These are phyloP conservation scores for Cyclophora albipunctata DNA, from an alignment of 2,888 invertebrate species.

Conservation along the genomic window DNA sequence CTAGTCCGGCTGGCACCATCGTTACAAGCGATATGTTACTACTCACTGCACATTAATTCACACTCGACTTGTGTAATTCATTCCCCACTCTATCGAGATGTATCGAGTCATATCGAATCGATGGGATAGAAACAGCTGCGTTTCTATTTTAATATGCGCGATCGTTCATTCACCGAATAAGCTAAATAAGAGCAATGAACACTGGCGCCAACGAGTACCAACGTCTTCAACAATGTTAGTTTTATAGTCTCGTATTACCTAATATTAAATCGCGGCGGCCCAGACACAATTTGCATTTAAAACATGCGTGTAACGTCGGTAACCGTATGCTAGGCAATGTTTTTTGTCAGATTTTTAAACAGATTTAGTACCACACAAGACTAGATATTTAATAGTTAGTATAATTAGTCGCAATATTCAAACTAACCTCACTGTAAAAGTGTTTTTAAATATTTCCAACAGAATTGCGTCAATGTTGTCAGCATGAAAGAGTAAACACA, in stretches of 20 bases:
- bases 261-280: slow-evolving; percentile 18
- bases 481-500: too few species aligned
- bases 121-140: slow-evolving; percentile 23
- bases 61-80: slow-evolving; percentile 6
- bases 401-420: too few species aligned
- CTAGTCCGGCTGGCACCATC: slow-evolving; percentile 28
- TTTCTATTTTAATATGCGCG: slow-evolving; percentile 25
- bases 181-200: slow-evolving; percentile 34
- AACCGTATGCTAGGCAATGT: too few species aligned
- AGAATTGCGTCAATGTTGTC: too few species aligned
- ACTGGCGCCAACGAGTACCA: slow-evolving; percentile 29
- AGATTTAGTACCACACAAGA: too few species aligned
- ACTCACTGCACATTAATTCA: not conserved
- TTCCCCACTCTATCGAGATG: not conserved
- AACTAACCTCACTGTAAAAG: too few species aligned
- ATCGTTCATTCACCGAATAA: slow-evolving; percentile 33
- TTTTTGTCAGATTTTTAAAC: too few species aligned
- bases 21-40: not conserved
- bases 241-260: slow-evolving; percentile 13
- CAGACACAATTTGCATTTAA: slow-evolving; percentile 5
- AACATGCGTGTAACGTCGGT: slow-evolving; percentile 1
- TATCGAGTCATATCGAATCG: slow-evolving; percentile 2
- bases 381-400: too few species aligned
- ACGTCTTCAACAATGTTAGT: slow-evolving; percentile 17
- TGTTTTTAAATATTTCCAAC: too few species aligned